Percentiles rank a stretch among this genome's conserved stretches.
Evolutionary conservation across 2,113 vertebrate species (phyloP).

Genomic region (Anarrhichthys ocellatus): DNA sequence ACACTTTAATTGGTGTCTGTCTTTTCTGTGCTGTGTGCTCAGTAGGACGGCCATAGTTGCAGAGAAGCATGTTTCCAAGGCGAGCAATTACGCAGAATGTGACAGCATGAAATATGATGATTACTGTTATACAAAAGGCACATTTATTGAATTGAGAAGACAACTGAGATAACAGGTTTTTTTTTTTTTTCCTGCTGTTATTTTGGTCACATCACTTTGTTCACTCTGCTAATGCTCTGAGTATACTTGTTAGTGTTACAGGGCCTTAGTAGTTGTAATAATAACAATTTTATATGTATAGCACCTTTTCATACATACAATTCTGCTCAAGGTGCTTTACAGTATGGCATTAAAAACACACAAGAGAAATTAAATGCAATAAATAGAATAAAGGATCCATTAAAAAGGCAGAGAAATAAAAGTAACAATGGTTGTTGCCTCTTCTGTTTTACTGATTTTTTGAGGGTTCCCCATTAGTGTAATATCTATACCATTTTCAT

Average conservation of each 20-base stretch:
- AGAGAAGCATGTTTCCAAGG: conserved; percentile 70
- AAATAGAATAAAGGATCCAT: neutral
- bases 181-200: conserved; percentile 75
- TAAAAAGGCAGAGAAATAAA: neutral
- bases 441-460: conserved; percentile 76
- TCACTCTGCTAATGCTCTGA: conserved; percentile 89
- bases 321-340: neutral
- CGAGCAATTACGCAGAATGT: conserved; percentile 82
- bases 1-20: conserved; percentile 71
- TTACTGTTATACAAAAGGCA: conserved; percentile 92
- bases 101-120: conserved; percentile 90
- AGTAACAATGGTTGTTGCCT: conserved; percentile 36
- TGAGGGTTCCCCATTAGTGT: conserved; percentile 34
- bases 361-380: neutral
- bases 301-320: neutral
- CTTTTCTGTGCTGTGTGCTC: conserved; percentile 61
- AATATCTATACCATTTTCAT: neutral
- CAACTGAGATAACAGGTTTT: conserved; percentile 48
- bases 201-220: conserved; percentile 81
- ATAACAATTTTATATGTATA: neutral
- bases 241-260: conserved; percentile 84
- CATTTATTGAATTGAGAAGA: conserved; percentile 94
- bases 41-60: conserved; percentile 68
- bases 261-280: conserved; percentile 73
- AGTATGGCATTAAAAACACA: neutral